phyloP scores from a whole-genome alignment of 2,797 vertebrate genomes.

The Anguilla megastoma region DNA sequence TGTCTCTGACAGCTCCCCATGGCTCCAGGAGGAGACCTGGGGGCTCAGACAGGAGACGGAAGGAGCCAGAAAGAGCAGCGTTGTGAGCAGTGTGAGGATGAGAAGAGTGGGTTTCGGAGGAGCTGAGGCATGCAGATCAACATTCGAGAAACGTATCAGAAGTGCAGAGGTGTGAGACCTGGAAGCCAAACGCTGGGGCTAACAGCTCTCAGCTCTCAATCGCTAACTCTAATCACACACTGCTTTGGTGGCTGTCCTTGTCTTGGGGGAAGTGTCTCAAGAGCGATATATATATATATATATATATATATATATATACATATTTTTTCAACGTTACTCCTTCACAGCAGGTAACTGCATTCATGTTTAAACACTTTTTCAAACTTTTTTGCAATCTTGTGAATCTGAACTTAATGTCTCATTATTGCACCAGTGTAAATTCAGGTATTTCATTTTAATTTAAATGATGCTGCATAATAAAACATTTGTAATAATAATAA shows the following conservation, averaged over 20 bases:
- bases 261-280: not conserved
- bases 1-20: conserved; percentile 31
- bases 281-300: not conserved
- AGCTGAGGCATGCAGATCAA: conserved; percentile 42
- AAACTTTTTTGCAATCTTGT: not conserved
- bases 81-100: conserved; percentile 51
- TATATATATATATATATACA: not conserved
- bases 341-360: not conserved
- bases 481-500: too few relatives aligned
- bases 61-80: not conserved
- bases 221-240: not conserved
- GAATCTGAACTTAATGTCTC: not conserved
- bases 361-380: not conserved
- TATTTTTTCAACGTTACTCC: not conserved
- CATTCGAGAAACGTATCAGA: conserved; percentile 49
- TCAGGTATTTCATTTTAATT: too few relatives aligned
- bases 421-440: not conserved
- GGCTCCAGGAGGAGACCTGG: conserved; percentile 26
- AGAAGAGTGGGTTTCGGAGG: conserved; percentile 42
- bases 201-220: conserved; percentile 44
- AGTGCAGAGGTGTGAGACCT: conserved; percentile 53
- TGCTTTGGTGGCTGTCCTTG: not conserved
- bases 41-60: conserved; percentile 28
- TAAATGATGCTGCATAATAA: too few relatives aligned
- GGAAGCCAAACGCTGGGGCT: conserved; percentile 52